Base-by-base conservation (phyloP, 2,888 invertebrate species). In the Drosophila phalerata region DNA sequence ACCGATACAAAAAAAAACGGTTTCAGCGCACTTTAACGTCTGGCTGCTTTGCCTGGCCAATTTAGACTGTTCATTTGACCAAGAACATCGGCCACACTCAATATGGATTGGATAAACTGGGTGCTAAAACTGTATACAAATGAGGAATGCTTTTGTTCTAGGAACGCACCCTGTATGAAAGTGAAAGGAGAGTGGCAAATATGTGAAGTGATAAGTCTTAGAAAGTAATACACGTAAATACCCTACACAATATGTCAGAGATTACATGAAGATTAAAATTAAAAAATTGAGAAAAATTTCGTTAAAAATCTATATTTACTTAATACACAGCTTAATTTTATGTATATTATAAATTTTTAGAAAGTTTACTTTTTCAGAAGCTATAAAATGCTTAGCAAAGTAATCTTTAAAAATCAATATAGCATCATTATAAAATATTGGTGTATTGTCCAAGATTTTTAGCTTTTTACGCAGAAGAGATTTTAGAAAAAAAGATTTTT, bases 11-110 rank as follows among this genome's bases (percentile, higher is more conserved):
- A 62, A 37, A 25, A 63, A 57, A 62, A 61, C 17, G 38, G 10
- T 52, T 40, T 22, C 15, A 56, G 51, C 43, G 32, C 66, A 52
- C 51, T 52, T 62, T 25, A 37, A 73, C 81, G 88, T 85, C 83
- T 60, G 75, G 57, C 61, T 69, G 53, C 67, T 51, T 80, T 52
- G 81, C 68, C 73, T 75, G 73, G 67, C 73, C 73, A 88, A 73
- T 68, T 67, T 55, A 52, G 67, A 85, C 84, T 83, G 87, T 69
- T 79, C 76, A 65, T 68, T 69, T 63, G 62, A 47, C 55, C 45
- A 49, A 28, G 28, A 63, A 30, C 32, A 28, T 10, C 37, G 55
- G 58, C 73, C 75, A 64, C 64, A 66, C 55, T 67, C 66, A 69
- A 74, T 64, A 61, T 69, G 49, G 38, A 49, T 68, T 58, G 45